Percentiles rank a stretch among this genome's conserved stretches.
Conservation (phyloP, 2,113 vertebrate species). For the Alligator sinensis region DNA sequence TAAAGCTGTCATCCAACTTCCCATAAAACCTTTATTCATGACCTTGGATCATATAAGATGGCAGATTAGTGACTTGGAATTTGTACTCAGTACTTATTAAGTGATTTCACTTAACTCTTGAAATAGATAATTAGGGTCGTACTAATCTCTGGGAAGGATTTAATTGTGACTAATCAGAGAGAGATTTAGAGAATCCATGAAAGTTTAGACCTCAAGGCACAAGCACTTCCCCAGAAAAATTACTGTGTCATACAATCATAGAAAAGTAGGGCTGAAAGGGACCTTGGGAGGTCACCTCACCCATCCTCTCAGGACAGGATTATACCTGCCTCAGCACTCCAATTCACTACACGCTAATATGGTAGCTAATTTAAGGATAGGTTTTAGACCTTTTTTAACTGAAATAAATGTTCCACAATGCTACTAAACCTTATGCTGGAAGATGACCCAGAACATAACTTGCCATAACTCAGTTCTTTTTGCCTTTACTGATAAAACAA, state of each 20-base stretch:
- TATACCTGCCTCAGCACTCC: constrained; percentile 46
- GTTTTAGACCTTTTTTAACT: constrained; percentile 16
- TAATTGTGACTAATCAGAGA: not conserved
- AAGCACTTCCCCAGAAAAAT: constrained; percentile 21
- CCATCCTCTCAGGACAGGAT: constrained; percentile 32
- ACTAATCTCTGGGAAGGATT: not conserved
- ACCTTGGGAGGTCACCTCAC: constrained; percentile 17
- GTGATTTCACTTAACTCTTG: not conserved
- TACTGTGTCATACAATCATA: too few species aligned
- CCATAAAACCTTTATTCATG: constrained; percentile 23
- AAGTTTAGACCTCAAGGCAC: constrained; percentile 48
- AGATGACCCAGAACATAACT: not conserved
- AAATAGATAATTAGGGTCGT: constrained; percentile 15
- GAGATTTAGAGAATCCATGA: constrained; percentile 8
- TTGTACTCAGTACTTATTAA: not conserved
- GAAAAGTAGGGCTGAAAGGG: constrained; percentile 15
- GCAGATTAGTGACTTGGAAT: constrained; percentile 16
- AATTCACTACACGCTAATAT: not conserved
- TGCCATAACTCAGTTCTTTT: constrained; percentile 1
- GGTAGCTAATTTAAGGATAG: constrained; percentile 12
- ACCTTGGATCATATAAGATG: not conserved
- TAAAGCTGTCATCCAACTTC: not conserved
- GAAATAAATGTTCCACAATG: not conserved
- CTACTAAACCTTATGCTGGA: not conserved
- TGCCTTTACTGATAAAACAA: not conserved